Conservation (phyloP, 2,113 vertebrate species). For the Turnix velox region DNA sequence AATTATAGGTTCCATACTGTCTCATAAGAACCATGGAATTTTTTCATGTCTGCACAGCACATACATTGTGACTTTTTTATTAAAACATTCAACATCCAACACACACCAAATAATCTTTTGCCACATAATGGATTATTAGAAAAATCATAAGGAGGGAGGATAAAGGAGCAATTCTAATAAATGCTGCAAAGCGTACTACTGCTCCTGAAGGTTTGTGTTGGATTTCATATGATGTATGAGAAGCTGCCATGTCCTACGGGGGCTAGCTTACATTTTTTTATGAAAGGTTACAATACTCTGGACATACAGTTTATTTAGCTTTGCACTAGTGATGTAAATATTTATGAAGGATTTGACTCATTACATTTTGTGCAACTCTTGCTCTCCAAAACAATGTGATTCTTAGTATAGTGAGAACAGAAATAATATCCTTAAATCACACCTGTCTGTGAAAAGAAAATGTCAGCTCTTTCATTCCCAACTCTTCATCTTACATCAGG, state of each 20-base stretch:
- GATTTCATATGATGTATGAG: slow-evolving; percentile 32
- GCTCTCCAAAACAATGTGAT: not conserved
- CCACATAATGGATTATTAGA: slow-evolving; percentile 13
- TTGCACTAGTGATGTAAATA: slow-evolving; percentile 37
- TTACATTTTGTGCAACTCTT: slow-evolving; percentile 22
- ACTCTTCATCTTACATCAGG: not conserved
- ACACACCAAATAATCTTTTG: slow-evolving; percentile 19
- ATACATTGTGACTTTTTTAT: slow-evolving; percentile 40
- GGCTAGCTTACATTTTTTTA: slow-evolving; percentile 11
- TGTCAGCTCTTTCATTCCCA: slow-evolving; percentile 13
- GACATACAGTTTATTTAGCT: slow-evolving; percentile 28
- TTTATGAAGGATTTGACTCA: slow-evolving; percentile 42
- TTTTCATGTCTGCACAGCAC: not conserved
- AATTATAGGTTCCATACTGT: not conserved
- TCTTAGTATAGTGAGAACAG: not conserved
- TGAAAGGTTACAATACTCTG: slow-evolving; percentile 21
- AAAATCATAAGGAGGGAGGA: not conserved
- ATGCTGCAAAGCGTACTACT: not conserved
- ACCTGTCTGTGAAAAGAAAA: not conserved
- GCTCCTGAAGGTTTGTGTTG: slow-evolving; percentile 43
- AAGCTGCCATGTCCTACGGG: slow-evolving; percentile 7
- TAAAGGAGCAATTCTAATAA: slow-evolving; percentile 30
- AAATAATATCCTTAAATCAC: slow-evolving; percentile 38
- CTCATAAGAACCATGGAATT: not conserved
- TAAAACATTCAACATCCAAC: slow-evolving; percentile 1